Evolutionary conservation across 64 coral and sea anemone genomes (phyloP), one percentile per base, ranked within the genome.

Genomic region (Montipora capricornis): DNA sequence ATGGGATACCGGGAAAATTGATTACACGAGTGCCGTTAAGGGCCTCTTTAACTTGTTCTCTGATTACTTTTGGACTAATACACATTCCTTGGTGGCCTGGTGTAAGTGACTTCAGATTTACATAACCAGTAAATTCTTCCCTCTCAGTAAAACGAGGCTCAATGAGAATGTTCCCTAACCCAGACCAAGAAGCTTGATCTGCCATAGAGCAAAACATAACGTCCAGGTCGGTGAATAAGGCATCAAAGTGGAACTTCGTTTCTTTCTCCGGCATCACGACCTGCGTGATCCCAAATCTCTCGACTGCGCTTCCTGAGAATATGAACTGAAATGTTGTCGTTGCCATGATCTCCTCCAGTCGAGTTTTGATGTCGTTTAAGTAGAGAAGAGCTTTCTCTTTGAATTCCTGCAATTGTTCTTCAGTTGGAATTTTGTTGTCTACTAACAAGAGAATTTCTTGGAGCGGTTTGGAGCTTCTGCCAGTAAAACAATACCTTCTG

Each of bases 141-240:
- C 4, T 46, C 0, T 80, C 47, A 8, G 12, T 46, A 2, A 90
- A 4, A 22, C 70, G 6, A 47, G 68, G 78, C 8, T 74, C 68
- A 46, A 81, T 1, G 75, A 91, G 12, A 53, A 81, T 61, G 8
- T 80, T 71, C 22, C 57, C 78, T 58, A 82, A 49, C 2, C 79
- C 79, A 75, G 62, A 73, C 58, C 81, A 91, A 4, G 62, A 82
- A 44, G 89, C 89, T 52, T 55, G 55, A 20, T 73, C 77, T 55
- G 66, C 67, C 52, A 55, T 1, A 46, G 62, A 47, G 19, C 78
- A 91, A 71, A 91, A 91, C 89, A 91, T 82, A 9, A 91, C 48
- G 70, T 91, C 89, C 1, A 91, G 11, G 12, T 82, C 62, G 8
- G 78, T 46, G 44, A 45, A 1, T 53, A 91, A 53, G 0, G 89